A percentile compares a stretch with the other conserved stretches of the same genome.
Evolutionary conservation across 1,140 invertebrate species (phyloP).

Genomic region (Anadara kagoshimensis): DNA sequence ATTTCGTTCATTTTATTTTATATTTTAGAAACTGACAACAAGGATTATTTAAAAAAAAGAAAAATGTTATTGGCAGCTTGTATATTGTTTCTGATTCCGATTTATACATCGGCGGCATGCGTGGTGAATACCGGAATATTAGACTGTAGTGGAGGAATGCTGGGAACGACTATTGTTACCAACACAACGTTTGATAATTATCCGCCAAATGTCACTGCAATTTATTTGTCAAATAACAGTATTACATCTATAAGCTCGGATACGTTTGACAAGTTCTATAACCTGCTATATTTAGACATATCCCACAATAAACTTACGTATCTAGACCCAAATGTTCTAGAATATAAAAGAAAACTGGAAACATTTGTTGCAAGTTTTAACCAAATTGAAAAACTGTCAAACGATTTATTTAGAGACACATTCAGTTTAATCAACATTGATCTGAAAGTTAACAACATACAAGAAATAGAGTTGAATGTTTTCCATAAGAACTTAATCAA

Average conservation of each 20-base stretch:
- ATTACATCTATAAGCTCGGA: neutral
- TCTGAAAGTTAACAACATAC: slow-evolving; percentile 20
- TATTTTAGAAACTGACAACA: too few relatives aligned
- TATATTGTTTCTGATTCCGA: too few relatives aligned
- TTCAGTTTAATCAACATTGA: slow-evolving; percentile 2
- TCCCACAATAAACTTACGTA: slow-evolving; percentile 14
- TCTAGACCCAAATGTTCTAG: slow-evolving; percentile 12
- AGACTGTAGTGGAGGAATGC: too few relatives aligned
- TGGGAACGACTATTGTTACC: too few relatives aligned
- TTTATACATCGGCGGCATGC: too few relatives aligned
- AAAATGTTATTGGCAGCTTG: too few relatives aligned
- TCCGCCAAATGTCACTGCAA: too few relatives aligned
- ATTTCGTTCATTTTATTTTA: too few relatives aligned
- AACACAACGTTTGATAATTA: too few relatives aligned
- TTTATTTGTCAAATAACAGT: too few relatives aligned
- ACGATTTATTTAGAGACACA: slow-evolving; percentile 11
- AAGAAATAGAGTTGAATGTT: slow-evolving; percentile 25
- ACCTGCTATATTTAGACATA: slow-evolving; percentile 6
- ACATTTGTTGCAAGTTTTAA: slow-evolving; percentile 17
- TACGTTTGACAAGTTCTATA: slow-evolving; percentile 30
- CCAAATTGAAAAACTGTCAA: slow-evolving; percentile 1
- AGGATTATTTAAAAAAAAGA: too few relatives aligned
- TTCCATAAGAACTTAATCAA: slow-evolving; percentile 20
- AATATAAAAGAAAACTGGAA: slow-evolving; percentile 8
- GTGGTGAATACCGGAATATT: too few relatives aligned